Evolutionary conservation across 2,888 invertebrate genomes (phyloP).

Genomic region (Drosophila atripex): DNA sequence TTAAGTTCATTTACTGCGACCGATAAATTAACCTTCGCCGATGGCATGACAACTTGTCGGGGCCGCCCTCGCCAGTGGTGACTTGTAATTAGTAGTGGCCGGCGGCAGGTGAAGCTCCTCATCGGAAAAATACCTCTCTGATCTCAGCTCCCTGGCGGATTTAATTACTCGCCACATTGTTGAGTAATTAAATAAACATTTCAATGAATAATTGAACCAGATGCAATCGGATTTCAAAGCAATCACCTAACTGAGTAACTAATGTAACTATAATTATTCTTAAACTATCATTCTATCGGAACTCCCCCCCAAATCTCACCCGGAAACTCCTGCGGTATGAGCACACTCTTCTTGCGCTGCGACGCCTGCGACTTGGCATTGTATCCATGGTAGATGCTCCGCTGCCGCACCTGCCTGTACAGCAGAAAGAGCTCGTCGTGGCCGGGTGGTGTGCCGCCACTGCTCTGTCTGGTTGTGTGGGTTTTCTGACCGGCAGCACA

Average conservation of each 20-base stretch:
- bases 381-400: constrained; percentile 83
- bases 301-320: constrained; percentile 66
- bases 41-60: constrained; percentile 9
- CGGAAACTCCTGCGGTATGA: constrained; percentile 84
- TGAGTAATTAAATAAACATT: neutral
- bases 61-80: constrained; percentile 6
- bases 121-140: neutral
- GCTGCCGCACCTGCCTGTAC: constrained; percentile 82
- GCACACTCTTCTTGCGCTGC: constrained; percentile 83
- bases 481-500: constrained; percentile 40
- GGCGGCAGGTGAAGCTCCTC: neutral
- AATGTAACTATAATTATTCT: neutral
- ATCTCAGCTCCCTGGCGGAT: neutral
- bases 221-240: neutral
- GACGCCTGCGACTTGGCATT: constrained; percentile 82
- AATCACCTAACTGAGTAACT: neutral
- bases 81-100: constrained; percentile 13
- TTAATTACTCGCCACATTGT: neutral
- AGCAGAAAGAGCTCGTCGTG: constrained; percentile 82
- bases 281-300: neutral
- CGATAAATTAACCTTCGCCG: constrained; percentile 19
- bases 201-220: neutral
- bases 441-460: constrained; percentile 31
- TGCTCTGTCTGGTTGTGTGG: constrained; percentile 27
- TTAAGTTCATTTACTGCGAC: constrained; percentile 17